These are phyloP conservation scores for Neoascia interrupta DNA, from an alignment of 2,888 invertebrate genomes.

Conservation along the genomic window DNA sequence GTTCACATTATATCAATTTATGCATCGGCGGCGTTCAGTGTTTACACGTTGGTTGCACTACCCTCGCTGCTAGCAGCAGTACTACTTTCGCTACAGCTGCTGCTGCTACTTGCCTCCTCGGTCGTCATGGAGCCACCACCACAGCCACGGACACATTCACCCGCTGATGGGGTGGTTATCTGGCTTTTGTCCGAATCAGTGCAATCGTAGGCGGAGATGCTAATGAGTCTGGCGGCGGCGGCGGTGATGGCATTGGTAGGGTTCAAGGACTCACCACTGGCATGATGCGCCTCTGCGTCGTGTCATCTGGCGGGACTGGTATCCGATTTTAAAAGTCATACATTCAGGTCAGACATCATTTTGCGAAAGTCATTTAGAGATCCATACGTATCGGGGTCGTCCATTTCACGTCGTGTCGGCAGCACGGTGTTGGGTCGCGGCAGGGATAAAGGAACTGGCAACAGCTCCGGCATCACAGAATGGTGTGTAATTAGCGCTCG, in stretches of 20 bases:
- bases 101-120: constrained; percentile 48
- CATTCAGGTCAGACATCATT: constrained; percentile 88
- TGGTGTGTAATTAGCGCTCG: constrained; percentile 97
- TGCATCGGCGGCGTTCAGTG: constrained; percentile 32
- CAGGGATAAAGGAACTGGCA: constrained; percentile 94
- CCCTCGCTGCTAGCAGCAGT: constrained; percentile 6
- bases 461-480: constrained; percentile 97
- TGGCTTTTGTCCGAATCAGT: constrained; percentile 60
- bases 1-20: constrained; percentile 64
- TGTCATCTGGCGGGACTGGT: constrained; percentile 60
- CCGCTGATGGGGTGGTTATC: constrained; percentile 33
- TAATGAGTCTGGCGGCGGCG: constrained; percentile 62
- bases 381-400: constrained; percentile 87
- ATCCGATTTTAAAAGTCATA: constrained; percentile 76
- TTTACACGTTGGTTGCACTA: constrained; percentile 40
- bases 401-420: constrained; percentile 81
- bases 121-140: constrained; percentile 13
- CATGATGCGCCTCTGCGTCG: constrained; percentile 1
- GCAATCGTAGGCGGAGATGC: constrained; percentile 60
- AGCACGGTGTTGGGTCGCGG: constrained; percentile 81
- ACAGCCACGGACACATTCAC: constrained; percentile 5
- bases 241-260: neutral
- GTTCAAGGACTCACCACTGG: constrained; percentile 35
- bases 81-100: constrained; percentile 45
- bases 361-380: constrained; percentile 87